Evolutionary conservation across 1,140 invertebrate genomes (phyloP).

Genomic region (Drosophila busckii): DNA sequence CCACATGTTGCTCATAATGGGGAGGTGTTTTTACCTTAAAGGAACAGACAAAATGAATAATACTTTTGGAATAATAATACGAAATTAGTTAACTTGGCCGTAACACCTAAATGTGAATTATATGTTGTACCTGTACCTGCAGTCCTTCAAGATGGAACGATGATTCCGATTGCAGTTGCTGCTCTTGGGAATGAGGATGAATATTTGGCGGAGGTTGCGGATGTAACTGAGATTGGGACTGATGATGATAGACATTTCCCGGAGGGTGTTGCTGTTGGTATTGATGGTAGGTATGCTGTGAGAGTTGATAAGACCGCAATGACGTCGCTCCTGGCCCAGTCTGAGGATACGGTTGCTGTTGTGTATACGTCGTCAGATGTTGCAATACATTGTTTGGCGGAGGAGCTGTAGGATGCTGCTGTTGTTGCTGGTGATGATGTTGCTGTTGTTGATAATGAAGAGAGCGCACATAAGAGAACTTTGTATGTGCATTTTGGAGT

Average conservation of each 20-base stretch:
- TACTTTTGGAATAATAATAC: too few species aligned
- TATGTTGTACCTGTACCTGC: constrained; percentile 25
- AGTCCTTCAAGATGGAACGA: constrained; percentile 22
- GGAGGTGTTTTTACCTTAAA: too few species aligned
- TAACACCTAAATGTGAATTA: too few species aligned
- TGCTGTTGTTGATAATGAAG: constrained; percentile 79
- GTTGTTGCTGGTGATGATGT: constrained; percentile 43
- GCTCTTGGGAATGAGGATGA: constrained; percentile 25
- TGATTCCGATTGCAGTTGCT: constrained; percentile 19
- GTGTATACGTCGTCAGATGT: constrained; percentile 48
- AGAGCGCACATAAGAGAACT: constrained; percentile 83
- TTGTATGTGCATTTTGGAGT: constrained; percentile 85
- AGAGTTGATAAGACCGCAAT: neutral
- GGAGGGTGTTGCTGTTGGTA: constrained; percentile 43
- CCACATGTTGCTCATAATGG: too few species aligned
- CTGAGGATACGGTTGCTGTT: constrained; percentile 19
- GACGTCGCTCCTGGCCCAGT: neutral
- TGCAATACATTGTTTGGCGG: constrained; percentile 43
- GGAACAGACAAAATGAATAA: too few species aligned
- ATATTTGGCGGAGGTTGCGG: constrained; percentile 21
- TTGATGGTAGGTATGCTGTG: constrained; percentile 48
- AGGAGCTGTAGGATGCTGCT: constrained; percentile 28
- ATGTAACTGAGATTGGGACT: constrained; percentile 6
- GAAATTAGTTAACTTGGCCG: too few species aligned
- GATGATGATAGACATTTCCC: constrained; percentile 15